Evolutionary conservation across 1,140 invertebrate species (phyloP).

Genomic region (Diabrotica virgifera): DNA sequence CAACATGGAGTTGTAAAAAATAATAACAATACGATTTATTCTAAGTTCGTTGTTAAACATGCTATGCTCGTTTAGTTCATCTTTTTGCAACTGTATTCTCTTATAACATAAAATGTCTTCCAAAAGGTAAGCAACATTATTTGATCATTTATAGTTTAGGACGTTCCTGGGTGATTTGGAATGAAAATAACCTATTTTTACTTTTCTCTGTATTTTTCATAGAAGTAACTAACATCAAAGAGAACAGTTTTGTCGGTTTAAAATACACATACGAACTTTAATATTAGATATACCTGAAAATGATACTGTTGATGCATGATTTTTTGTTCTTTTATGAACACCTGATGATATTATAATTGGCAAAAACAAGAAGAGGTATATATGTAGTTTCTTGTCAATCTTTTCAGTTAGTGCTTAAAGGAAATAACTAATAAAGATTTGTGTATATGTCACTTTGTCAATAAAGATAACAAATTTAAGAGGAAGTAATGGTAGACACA

Average conservation of each 20-base stretch:
- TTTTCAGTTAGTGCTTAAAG: too few relatives aligned
- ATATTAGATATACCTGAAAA: conserved; percentile 6
- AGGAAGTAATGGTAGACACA: too few relatives aligned
- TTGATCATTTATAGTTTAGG: conserved; percentile 8
- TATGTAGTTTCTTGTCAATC: too few relatives aligned
- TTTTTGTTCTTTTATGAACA: not conserved
- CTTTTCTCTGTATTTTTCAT: conserved; percentile 12
- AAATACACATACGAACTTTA: not conserved
- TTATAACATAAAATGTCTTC: conserved; percentile 40
- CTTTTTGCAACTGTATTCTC: conserved; percentile 22
- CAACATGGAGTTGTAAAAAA: conserved; percentile 34
- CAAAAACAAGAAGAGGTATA: too few relatives aligned
- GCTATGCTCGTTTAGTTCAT: conserved; percentile 28
- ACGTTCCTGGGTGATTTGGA: conserved; percentile 9
- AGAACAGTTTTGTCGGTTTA: conserved; percentile 19
- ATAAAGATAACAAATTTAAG: too few relatives aligned
- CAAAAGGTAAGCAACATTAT: conserved; percentile 37
- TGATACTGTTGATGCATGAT: not conserved
- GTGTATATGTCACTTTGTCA: too few relatives aligned
- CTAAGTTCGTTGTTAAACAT: conserved; percentile 34
- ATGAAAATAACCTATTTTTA: conserved; percentile 16
- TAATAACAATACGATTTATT: conserved; percentile 22
- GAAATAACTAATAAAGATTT: too few relatives aligned
- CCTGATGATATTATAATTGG: not conserved
- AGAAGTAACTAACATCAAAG: conserved; percentile 12